Base-by-base conservation (phyloP, 2,113 vertebrate genomes). In the Salvelinus alpinus region DNA sequence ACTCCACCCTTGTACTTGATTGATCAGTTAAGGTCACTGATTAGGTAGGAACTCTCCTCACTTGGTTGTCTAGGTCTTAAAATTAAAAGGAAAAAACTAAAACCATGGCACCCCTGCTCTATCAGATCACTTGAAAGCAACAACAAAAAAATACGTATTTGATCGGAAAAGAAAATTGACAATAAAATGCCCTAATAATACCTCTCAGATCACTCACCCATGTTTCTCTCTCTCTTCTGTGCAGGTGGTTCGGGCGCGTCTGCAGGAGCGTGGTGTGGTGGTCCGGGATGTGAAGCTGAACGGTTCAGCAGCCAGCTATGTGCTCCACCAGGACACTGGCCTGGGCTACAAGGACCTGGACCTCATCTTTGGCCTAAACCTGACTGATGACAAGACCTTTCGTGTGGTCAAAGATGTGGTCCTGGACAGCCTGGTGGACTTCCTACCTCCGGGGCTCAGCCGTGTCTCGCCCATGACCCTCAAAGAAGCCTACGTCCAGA, bases 331-430 rank as follows among this genome's bases (percentile, higher is more conserved):
- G 14, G 96, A 97, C 84, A 98, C 95, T 0, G 96, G 96, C 82
- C 86, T 98, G 68, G 96, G 96, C 18, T 98, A 98, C 91, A 97
- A 98, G 85, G 97, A 98, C 90, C 91, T 98, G 80, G 97, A 98
- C 84, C 92, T 98, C 79, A 97, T 98, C 70, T 98, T 98, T 0
- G 94, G 93, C 0, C 89, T 98, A 22, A 94, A 90, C 11, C 94
- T 96, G 74, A 92, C 82, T 13, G 95, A 84, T 0, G 95, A 97
- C 83, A 94, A 91, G 0, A 94, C 93, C 78, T 98, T 98, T 88
- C 95, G 96, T 76, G 89, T 95, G 70, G 95, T 96, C 8, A 96
- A 95, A 69, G 96, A 97, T 0, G 95, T 97, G 85, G 97, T 98
- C 57, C 93, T 98, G 91, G 96, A 96, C 81, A 96, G 96, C 88